phyloP scores from a whole-genome alignment of 2,797 vertebrate species.

The Schizopygopsis pylzovi region DNA sequence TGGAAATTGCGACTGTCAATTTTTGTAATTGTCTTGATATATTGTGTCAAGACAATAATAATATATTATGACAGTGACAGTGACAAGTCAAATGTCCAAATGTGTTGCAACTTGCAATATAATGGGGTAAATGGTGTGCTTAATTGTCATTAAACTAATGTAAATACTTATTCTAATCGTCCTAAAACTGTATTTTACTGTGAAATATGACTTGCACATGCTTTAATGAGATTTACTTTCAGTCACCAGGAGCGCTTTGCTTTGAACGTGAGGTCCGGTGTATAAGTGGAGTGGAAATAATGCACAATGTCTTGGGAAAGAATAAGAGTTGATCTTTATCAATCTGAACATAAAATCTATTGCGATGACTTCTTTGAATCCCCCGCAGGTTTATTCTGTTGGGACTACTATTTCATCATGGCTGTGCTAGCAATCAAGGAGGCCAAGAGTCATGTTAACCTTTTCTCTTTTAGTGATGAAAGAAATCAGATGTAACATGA shows the following conservation, averaged over 20 bases:
- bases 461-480: conserved; percentile 13
- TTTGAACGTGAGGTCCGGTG: background rate
- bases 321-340: background rate
- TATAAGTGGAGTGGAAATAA: background rate
- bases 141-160: background rate
- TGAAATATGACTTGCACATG: background rate
- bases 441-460: conserved; percentile 25
- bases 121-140: background rate
- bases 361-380: background rate
- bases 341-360: background rate
- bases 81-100: no score
- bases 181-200: background rate
- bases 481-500: conserved; percentile 23
- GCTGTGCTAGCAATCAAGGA: conserved; percentile 20
- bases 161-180: background rate
- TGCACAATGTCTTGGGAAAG: background rate
- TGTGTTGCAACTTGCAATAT: background rate
- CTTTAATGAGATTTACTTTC: background rate
- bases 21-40: background rate
- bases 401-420: background rate
- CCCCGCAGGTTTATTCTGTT: background rate
- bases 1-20: background rate
- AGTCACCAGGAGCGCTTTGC: background rate
- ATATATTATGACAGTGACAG: no score
- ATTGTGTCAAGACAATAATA: no score